Conservation (phyloP, 2,113 vertebrate genomes). For the Equus quagga region DNA sequence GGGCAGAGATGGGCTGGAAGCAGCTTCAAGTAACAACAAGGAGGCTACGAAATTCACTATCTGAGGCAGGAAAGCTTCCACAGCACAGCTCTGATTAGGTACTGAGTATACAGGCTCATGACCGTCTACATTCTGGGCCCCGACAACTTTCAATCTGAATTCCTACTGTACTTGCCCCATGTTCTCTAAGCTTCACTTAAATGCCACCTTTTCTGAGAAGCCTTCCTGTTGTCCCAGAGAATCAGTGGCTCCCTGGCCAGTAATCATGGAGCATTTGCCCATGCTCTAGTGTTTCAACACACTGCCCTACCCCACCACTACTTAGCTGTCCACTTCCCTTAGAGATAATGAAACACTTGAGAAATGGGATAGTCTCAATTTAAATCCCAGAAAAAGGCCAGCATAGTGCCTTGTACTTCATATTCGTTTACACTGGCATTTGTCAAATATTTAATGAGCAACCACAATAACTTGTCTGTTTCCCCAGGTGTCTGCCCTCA, state of each 20-base stretch:
- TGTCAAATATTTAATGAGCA: not conserved
- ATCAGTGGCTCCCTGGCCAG: not conserved
- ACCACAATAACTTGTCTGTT: not conserved
- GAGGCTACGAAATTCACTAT: not conserved
- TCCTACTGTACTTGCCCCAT: not conserved
- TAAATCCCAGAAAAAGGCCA: not conserved
- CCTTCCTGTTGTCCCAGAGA: not conserved
- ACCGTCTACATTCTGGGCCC: not conserved
- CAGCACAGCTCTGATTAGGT: not conserved
- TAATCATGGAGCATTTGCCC: not conserved
- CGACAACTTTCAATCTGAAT: not conserved
- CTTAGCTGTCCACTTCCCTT: not conserved
- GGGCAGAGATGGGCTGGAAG: not conserved
- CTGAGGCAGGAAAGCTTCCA: not conserved
- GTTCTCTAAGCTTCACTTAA: not conserved
- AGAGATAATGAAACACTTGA: not conserved
- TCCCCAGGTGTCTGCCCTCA: not conserved
- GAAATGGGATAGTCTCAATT: not conserved
- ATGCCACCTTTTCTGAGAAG: not conserved
- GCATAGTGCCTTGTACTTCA: not conserved
- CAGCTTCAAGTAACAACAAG: not conserved
- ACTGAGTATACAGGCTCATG: not conserved
- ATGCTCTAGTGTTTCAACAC: not conserved
- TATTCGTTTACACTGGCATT: not conserved
- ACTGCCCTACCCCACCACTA: not conserved